Base-by-base conservation (phyloP, 2,888 invertebrate species). In the Ochropacha duplaris region DNA sequence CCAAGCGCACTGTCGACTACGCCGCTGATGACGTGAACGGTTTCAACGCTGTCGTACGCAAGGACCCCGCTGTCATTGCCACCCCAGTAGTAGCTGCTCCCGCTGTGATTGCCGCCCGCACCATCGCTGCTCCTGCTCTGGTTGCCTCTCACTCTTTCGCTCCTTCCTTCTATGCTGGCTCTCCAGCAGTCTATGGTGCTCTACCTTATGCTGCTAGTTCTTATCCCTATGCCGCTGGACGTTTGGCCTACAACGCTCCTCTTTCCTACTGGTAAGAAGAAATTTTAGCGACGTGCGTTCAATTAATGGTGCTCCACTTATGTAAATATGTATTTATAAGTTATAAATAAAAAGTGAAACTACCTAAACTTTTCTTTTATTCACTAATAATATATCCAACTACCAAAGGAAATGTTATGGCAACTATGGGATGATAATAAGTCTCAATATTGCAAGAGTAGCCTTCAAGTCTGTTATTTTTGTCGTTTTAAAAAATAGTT, bases 31-130 rank as follows among this genome's bases (percentile, higher is more conserved):
- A 92, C 60, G 71, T 91, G 55, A 86, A 87, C 54, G 94, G 94
- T 6, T 94, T 94, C 85, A 94, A 93, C 82, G 94, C 94, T 56
- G 91, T 94, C 50, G 94, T 94, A 5, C 90, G 89, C 70, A 92
- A 91, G 63, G 92, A 92, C 65, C 88, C 93, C 54, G 83, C 84
- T 62, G 84, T 83, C 28, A 78, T 77, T 16, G 69, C 79, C 36
- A 62, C 79, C 4, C 76, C 83, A 4, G 77, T 77, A 22, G 70
- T 76, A 11, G 64, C 66, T 26, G 65, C 72, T 54, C 71, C 76
- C n/a, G 68, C 71, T 11, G 68, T 66, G 4, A 68, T 67, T 44
- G 62, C 69, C 51, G 66, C 72, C 4, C 73, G 74, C 16, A 69
- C 69, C 4, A 69, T 71, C 1, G 67, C 69, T 4, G 60, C 72